Evolutionary conservation across 2,888 invertebrate genomes (phyloP), one percentile per base, ranked within the genome.

Genomic region (Trichopria drosophilae): DNA sequence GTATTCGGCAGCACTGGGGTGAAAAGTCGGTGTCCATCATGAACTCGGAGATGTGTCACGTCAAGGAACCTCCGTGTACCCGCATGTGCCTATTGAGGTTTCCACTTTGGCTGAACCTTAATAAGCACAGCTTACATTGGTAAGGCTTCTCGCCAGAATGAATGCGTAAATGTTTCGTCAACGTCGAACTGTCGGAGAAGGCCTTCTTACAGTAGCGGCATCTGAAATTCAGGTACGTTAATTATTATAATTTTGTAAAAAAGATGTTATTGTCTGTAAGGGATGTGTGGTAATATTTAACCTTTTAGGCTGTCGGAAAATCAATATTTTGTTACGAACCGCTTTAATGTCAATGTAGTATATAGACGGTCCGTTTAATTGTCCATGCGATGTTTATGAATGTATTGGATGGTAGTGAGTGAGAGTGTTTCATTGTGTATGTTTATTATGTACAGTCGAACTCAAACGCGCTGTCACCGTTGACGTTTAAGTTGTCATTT

Each of bases 61-160:
- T 75, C 53, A 75, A 48, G 55, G 75, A 72, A 9, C 73, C 71
- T 26, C 90, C 89, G 72, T 99, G 99, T 3, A 99, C 97, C 63
- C 97, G 83, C 97, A 98, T 97, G 78, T 99, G 99, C 66, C 99
- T 85, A 79, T 99, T 99, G 55, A 99, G 81, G 78, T 99, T 99
- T 51, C 99, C 99, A 31, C 96, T 96, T 75, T 99, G 98, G 5
- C 96, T 96, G 78, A 99, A 99, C 78, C 95, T 84, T 61, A 98
- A 82, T 67, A 95, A 80, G 76, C 99, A 99, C 54, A 98, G 79
- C 79, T 94, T 94, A 78, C 98, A 99, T 73, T 96, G 94, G 76
- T 99, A 99, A 0, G 98, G 98, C 76, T 98, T 99, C 77, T 94
- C 93, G 13, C 92, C 92, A 43, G 85, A 86, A 72, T 90, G 81